Conservation (phyloP, 2,797 vertebrate species). For the Scolopax rusticola region DNA sequence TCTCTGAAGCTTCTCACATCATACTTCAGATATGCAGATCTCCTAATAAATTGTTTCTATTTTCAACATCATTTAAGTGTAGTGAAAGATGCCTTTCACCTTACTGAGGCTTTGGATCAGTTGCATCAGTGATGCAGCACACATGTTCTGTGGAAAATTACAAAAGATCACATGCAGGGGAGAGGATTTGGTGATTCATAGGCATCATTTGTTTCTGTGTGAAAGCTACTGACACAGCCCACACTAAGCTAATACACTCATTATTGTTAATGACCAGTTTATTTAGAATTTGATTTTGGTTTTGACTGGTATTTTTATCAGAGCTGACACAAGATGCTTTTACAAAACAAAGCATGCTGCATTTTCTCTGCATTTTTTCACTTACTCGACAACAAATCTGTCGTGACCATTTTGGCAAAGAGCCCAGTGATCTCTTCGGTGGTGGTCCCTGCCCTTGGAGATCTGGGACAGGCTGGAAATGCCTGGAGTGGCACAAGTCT, state of each 20-base stretch:
- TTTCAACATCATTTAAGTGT: not conserved
- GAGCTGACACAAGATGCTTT: not conserved
- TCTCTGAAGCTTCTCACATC: not conserved
- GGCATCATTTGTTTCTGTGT: slow-evolving; percentile 5
- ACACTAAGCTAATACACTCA: not conserved
- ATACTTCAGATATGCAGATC: not conserved
- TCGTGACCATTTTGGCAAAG: not conserved
- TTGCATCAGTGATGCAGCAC: not conserved
- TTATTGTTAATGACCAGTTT: slow-evolving; percentile 8
- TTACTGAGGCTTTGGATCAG: not conserved
- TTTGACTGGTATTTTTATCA: not conserved
- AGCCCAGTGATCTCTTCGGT: not conserved
- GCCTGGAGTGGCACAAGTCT: not conserved
- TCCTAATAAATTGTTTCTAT: not conserved
- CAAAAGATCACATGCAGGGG: not conserved
- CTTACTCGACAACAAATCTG: not conserved
- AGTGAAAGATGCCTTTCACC: not conserved
- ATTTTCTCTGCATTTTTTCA: not conserved
- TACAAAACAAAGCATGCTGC: not conserved
- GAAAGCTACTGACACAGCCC: not conserved
- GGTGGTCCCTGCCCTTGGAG: not conserved
- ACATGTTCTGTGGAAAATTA: not conserved
- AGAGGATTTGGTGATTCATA: slow-evolving; percentile 43
- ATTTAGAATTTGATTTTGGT: not conserved
- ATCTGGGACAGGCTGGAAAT: not conserved